A percentile compares a stretch with the other conserved stretches of the same genome.
These are phyloP conservation scores for Oscheius onirici DNA, from an alignment of 2,888 invertebrate genomes.

Conservation along the genomic window DNA sequence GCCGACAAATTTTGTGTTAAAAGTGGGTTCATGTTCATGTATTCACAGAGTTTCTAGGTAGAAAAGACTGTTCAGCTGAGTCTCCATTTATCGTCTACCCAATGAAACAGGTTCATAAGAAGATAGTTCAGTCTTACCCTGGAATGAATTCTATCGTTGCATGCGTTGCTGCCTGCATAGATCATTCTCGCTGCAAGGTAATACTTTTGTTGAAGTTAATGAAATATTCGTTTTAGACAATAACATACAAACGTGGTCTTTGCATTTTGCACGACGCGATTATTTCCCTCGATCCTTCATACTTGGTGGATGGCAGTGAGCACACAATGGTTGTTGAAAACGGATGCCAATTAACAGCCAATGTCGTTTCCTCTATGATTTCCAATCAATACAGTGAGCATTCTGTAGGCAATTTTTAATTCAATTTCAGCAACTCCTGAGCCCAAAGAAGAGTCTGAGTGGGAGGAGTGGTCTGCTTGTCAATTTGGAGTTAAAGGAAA, in stretches of 20 bases:
- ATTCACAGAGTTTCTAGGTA: conserved; percentile 37
- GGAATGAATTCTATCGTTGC: conserved; percentile 51
- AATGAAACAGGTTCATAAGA: conserved; percentile 46
- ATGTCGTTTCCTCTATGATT: conserved; percentile 23
- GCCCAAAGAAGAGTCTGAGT: conserved; percentile 13
- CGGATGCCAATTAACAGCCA: conserved; percentile 45
- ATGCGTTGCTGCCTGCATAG: conserved; percentile 53
- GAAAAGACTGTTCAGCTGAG: conserved; percentile 49
- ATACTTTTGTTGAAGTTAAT: background rate
- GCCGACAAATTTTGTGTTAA: conserved; percentile 58
- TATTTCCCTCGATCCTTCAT: conserved; percentile 36
- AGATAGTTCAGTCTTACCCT: conserved; percentile 41
- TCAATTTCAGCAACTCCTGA: conserved; percentile 11
- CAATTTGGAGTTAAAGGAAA: conserved; percentile 46
- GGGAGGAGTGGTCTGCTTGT: conserved; percentile 54
- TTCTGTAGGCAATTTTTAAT: background rate
- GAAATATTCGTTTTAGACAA: conserved; percentile 34
- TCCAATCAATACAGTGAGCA: conserved; percentile 21
- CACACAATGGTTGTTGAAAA: conserved; percentile 59
- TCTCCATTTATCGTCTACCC: conserved; percentile 52
- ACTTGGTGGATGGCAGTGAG: conserved; percentile 47
- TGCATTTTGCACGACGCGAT: conserved; percentile 52
- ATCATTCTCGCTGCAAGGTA: conserved; percentile 51
- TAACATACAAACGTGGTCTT: conserved; percentile 55
- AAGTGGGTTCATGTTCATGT: conserved; percentile 28